Percentiles rank a stretch among this genome's conserved stretches.
Evolutionary conservation across 2,888 invertebrate species (phyloP).

Genomic region (Philopedon plagiatum): DNA sequence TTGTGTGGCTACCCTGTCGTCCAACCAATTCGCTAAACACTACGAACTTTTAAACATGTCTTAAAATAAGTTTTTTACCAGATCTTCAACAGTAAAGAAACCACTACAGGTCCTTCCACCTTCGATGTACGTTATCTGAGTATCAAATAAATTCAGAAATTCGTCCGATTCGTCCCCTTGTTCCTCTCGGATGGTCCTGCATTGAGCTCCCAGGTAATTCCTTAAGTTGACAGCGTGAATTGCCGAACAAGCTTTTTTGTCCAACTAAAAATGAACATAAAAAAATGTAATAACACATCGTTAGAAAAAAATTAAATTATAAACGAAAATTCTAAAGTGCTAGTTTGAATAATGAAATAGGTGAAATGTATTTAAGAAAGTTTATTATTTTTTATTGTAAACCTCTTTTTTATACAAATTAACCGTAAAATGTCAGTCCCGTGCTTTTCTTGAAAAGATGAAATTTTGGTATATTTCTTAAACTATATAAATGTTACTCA

Average conservation of each 20-base stretch:
- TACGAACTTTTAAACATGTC: no score
- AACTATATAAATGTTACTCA: no score
- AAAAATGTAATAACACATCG: background rate
- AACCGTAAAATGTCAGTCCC: no score
- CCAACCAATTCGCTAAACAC: no score
- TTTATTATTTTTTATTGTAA: no score
- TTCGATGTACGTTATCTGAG: slow-evolving; percentile 94
- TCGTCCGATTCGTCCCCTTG: slow-evolving; percentile 98
- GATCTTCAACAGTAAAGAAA: slow-evolving; percentile 96
- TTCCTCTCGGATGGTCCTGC: slow-evolving; percentile 96
- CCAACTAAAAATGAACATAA: slow-evolving; percentile 74
- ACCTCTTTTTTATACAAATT: no score
- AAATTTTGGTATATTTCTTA: no score
- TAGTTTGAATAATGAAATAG: no score
- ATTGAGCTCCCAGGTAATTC: slow-evolving; percentile 94
- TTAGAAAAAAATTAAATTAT: background rate
- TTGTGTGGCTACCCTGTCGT: no score
- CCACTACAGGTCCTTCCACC: slow-evolving; percentile 98
- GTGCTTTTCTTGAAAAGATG: no score
- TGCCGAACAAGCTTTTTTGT: slow-evolving; percentile 96
- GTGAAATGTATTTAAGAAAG: no score
- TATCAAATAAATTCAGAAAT: slow-evolving; percentile 92
- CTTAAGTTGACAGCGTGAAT: slow-evolving; percentile 99
- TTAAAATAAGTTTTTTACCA: slow-evolving; percentile 70
- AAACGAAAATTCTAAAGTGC: no score